These are phyloP conservation scores for Platycheirus rosarum DNA, from an alignment of 2,888 invertebrate genomes.

Conservation along the genomic window DNA sequence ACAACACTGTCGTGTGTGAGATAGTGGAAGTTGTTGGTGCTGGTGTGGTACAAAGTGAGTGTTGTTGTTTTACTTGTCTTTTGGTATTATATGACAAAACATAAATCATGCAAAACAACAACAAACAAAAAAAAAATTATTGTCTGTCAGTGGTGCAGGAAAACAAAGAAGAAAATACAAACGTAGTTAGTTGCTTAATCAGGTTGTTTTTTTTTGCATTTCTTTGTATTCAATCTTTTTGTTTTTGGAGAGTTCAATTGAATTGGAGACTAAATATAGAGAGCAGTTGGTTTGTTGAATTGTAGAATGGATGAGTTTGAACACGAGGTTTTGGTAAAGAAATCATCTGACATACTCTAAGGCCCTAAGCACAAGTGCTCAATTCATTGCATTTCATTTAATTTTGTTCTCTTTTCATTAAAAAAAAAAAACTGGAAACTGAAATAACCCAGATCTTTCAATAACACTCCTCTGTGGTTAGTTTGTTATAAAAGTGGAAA, in stretches of 20 bases:
- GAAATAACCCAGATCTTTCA: slow-evolving; percentile 55
- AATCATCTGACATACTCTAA: slow-evolving; percentile 57
- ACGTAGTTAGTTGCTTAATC: slow-evolving; percentile 62
- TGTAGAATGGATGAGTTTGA: slow-evolving; percentile 3
- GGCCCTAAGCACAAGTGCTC: slow-evolving; percentile 31
- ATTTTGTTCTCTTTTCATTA: not conserved
- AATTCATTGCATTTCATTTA: slow-evolving; percentile 28
- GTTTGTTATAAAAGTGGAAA: slow-evolving; percentile 21
- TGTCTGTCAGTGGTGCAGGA: not conserved
- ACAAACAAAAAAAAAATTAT: slow-evolving; percentile 13
- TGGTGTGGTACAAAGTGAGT: slow-evolving; percentile 1
- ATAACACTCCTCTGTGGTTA: not conserved
- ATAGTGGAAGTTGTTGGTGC: slow-evolving; percentile 20
- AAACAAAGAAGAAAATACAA: slow-evolving; percentile 20
- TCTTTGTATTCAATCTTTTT: slow-evolving; percentile 16
- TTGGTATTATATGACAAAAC: slow-evolving; percentile 66
- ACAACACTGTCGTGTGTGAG: slow-evolving; percentile 49
- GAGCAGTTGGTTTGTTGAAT: not conserved
- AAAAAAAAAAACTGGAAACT: slow-evolving; percentile 50
- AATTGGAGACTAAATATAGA: slow-evolving; percentile 9
- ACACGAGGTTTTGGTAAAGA: slow-evolving; percentile 29
- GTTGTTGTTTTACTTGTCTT: slow-evolving; percentile 46
- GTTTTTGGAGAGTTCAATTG: slow-evolving; percentile 49
- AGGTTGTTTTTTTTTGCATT: slow-evolving; percentile 49
- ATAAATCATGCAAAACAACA: slow-evolving; percentile 67